phyloP scores from a whole-genome alignment of 1,140 invertebrate species.

The Drosophila pseudoananassae region DNA sequence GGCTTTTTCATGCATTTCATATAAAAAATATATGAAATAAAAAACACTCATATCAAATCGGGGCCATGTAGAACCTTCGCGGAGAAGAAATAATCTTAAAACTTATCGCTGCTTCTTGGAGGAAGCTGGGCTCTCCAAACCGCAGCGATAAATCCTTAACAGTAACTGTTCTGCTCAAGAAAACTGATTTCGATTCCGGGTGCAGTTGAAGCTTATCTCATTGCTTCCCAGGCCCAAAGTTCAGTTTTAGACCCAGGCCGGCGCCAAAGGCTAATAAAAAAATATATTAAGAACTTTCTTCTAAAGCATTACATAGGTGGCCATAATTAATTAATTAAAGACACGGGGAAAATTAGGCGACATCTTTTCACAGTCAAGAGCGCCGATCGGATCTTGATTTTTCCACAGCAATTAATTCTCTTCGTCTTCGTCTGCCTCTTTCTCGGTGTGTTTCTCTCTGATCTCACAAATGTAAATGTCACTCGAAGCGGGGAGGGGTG shows the following conservation, averaged over 20 bases:
- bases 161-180: conserved; percentile 12
- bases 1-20: conserved; percentile 62
- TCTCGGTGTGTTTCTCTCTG: conserved; percentile 21
- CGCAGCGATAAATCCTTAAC: conserved; percentile 27
- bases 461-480: conserved; percentile 78
- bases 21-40: conserved; percentile 20
- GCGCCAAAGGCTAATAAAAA: conserved; percentile 61
- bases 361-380: conserved; percentile 71
- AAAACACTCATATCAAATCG: conserved; percentile 30
- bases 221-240: conserved; percentile 37
- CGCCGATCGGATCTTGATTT: conserved; percentile 63
- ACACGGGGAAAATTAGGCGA: conserved; percentile 71
- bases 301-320: conserved; percentile 27
- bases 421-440: conserved; percentile 11
- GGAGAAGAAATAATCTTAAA: conserved; percentile 45
- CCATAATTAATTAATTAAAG: conserved; percentile 76
- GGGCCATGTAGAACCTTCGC: conserved; percentile 35
- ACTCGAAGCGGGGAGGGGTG: conserved; percentile 16
- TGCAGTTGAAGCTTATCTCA: conserved; percentile 44
- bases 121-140: conserved; percentile 49
- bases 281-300: conserved; percentile 35
- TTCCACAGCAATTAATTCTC: conserved; percentile 75
- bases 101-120: conserved; percentile 51
- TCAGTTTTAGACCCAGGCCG: conserved; percentile 7
- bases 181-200: conserved; percentile 29